These are phyloP conservation scores for Alethe castanea DNA, from an alignment of 2,113 vertebrate species.

Conservation along the genomic window DNA sequence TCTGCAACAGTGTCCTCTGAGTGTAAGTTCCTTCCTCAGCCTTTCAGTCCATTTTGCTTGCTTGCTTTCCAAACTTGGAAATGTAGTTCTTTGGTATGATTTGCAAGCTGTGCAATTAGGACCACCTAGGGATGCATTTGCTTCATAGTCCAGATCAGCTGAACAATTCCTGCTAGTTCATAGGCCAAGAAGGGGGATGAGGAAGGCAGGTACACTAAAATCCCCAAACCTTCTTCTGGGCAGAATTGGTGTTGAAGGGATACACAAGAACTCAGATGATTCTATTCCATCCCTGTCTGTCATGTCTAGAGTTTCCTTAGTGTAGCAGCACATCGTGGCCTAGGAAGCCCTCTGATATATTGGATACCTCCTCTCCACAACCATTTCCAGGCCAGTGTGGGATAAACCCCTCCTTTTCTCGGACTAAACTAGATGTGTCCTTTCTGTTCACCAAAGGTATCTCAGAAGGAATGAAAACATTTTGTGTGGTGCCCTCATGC, in stretches of 20 bases:
- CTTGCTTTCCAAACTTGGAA: neutral
- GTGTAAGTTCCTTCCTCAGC: neutral
- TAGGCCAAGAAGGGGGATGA: neutral
- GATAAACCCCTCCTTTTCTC: neutral
- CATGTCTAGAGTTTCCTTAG: neutral
- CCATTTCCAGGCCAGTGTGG: neutral
- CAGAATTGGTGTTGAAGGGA: neutral
- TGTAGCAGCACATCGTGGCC: accelerated
- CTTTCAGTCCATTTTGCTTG: neutral
- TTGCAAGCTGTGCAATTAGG: neutral
- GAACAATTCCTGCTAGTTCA: neutral
- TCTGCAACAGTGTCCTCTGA: neutral
- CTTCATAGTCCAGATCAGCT: neutral
- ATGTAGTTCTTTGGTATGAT: accelerated
- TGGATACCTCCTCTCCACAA: neutral
- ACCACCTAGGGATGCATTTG: neutral
- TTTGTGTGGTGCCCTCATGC: neutral
- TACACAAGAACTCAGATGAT: neutral
- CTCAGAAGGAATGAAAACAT: neutral
- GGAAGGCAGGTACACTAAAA: neutral
- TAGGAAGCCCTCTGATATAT: neutral
- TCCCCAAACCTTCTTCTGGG: neutral
- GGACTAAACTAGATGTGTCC: neutral
- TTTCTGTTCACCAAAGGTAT: neutral
- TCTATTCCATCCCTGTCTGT: neutral